Evolutionary conservation across 2,113 vertebrate species (phyloP).

Genomic region (Morphnarchus princeps): DNA sequence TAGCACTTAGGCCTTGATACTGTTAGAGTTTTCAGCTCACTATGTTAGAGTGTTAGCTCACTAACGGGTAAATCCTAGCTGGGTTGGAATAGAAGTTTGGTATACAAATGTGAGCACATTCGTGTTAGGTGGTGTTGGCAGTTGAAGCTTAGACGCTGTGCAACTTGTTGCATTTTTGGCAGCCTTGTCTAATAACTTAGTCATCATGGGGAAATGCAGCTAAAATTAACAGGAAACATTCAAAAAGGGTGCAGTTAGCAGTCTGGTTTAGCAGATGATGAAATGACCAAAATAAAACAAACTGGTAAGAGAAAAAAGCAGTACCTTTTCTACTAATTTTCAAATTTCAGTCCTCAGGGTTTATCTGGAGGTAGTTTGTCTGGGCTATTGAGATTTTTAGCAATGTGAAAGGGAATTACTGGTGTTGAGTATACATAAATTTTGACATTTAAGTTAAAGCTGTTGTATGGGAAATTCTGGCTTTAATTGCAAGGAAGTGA

Average conservation of each 20-base stretch:
- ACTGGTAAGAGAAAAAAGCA: not conserved
- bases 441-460: not conserved
- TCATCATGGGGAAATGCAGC: accelerated
- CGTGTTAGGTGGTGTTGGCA: not conserved
- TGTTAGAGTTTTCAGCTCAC: not conserved
- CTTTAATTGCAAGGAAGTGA: not conserved
- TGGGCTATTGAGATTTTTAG: not conserved
- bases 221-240: not conserved
- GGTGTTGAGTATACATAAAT: not conserved
- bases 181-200: not conserved
- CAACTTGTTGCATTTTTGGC: not conserved
- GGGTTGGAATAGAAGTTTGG: not conserved
- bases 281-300: not conserved
- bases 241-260: not conserved
- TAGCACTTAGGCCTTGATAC: not conserved
- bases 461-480: not conserved
- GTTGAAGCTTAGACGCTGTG: not conserved
- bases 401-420: not conserved
- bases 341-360: not conserved
- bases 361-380: not conserved
- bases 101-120: not conserved
- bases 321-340: not conserved
- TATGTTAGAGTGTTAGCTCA: not conserved
- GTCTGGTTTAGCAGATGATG: not conserved
- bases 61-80: not conserved